These are phyloP conservation scores for Lynx canadensis DNA, from an alignment of 2,113 vertebrate species.

Conservation along the genomic window DNA sequence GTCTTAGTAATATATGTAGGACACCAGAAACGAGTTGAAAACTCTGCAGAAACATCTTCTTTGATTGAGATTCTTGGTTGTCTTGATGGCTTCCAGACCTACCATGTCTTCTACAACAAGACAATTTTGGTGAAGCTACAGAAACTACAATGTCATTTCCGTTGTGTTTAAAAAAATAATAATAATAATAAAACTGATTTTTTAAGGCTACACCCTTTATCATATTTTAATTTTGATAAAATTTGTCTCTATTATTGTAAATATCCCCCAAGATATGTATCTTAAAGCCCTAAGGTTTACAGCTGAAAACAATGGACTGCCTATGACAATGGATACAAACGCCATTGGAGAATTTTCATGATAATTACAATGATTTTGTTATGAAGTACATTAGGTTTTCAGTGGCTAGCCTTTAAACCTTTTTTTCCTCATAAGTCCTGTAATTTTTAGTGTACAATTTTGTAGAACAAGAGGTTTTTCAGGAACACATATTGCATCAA, in stretches of 20 bases:
- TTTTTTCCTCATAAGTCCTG: neutral
- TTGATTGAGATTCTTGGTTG: neutral
- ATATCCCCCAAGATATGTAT: neutral
- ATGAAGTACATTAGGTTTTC: neutral
- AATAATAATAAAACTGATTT: neutral
- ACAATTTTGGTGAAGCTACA: neutral
- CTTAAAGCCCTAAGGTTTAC: neutral
- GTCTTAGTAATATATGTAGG: neutral
- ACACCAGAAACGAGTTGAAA: neutral
- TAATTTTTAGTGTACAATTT: neutral
- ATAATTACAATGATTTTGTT: neutral
- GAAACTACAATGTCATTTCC: neutral
- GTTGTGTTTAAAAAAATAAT: neutral
- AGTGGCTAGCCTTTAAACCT: neutral
- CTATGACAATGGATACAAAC: neutral
- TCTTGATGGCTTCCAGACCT: neutral
- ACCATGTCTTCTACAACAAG: neutral
- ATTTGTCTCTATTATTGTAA: neutral
- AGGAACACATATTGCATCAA: neutral
- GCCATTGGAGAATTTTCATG: neutral
- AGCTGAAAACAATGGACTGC: neutral
- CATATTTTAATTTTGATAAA: slow-evolving; percentile 23
- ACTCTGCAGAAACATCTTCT: neutral
- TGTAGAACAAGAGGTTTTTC: neutral
- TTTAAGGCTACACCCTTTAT: neutral